These are phyloP conservation scores for Bradypodion pumilum DNA, from an alignment of 2,797 vertebrate genomes.

Conservation along the genomic window DNA sequence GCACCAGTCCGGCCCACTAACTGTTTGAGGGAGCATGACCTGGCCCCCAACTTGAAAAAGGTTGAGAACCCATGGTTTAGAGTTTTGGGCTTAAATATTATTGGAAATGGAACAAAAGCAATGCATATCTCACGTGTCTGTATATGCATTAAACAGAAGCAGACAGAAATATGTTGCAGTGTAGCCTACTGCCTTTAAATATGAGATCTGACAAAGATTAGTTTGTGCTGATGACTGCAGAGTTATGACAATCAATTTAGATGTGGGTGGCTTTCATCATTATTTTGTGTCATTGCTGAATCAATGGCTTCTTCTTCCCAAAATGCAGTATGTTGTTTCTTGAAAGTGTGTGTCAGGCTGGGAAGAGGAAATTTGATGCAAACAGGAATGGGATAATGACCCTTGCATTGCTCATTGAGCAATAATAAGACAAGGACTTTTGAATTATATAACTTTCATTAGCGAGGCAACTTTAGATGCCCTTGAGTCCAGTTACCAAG, in stretches of 20 bases:
- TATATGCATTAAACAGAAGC: neutral
- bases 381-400: constrained; percentile 2
- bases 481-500: constrained; percentile 9
- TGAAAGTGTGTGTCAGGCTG: neutral
- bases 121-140: no score
- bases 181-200: no score
- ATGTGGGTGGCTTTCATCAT: neutral
- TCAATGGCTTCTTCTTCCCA: neutral
- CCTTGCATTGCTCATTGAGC: constrained; percentile 11
- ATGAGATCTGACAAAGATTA: neutral
- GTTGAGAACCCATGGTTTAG: no score
- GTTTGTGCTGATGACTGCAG: neutral
- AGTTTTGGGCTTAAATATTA: neutral
- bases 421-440: constrained; percentile 11
- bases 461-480: neutral
- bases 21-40: no score
- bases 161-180: neutral
- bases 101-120: no score
- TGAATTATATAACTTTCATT: constrained; percentile 10
- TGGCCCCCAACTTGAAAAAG: no score
- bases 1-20: no score
- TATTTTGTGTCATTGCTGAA: neutral
- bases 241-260: neutral
- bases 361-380: neutral
- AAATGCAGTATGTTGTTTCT: constrained; percentile 4